These are phyloP conservation scores for Rhodophaea formosa DNA, from an alignment of 2,888 invertebrate genomes.

Conservation along the genomic window DNA sequence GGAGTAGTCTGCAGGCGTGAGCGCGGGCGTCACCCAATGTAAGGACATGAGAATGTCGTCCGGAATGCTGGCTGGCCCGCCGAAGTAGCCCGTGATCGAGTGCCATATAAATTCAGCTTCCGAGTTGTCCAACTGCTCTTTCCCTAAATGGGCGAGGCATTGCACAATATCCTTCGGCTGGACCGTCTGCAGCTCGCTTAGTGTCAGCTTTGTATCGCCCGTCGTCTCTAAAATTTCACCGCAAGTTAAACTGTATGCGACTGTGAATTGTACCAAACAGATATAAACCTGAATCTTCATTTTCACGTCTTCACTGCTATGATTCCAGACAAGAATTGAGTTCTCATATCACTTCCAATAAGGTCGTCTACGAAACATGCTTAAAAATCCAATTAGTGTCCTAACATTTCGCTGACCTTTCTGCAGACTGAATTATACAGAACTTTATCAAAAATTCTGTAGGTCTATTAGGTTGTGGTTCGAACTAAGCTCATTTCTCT, in stretches of 20 bases:
- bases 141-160: constrained; percentile 61
- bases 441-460: neutral
- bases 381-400: constrained; percentile 13
- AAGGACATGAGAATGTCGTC: constrained; percentile 60
- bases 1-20: constrained; percentile 68
- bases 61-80: constrained; percentile 61
- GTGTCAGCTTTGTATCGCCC: constrained; percentile 36
- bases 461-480: neutral
- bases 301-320: neutral
- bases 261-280: constrained; percentile 21
- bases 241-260: constrained; percentile 42
- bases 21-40: constrained; percentile 71
- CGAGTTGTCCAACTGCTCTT: constrained; percentile 40
- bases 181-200: constrained; percentile 46
- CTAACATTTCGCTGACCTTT: constrained; percentile 11
- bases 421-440: constrained; percentile 1
- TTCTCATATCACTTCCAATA: neutral
- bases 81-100: constrained; percentile 49
- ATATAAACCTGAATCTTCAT: constrained; percentile 19
- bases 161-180: constrained; percentile 52
- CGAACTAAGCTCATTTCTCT: neutral
- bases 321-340: neutral
- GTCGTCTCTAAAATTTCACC: constrained; percentile 49
- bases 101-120: constrained; percentile 66
- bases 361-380: neutral